Conservation (phyloP, 2,113 vertebrate genomes). For the Cinclus mexicanus region DNA sequence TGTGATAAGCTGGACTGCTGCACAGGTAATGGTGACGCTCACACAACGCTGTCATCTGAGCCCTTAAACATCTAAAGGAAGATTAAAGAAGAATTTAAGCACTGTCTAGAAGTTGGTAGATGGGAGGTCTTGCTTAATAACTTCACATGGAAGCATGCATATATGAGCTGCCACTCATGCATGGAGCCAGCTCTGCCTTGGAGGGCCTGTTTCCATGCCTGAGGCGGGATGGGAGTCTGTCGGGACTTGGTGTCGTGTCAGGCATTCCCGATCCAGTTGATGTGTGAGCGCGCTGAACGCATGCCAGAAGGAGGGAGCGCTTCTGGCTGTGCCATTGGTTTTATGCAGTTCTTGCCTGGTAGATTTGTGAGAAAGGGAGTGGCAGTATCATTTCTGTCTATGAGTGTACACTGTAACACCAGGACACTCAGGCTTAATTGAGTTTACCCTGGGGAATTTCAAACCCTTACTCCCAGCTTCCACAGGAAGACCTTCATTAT, state of each 20-base stretch:
- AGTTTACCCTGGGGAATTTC: neutral
- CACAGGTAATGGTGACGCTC: fast-evolving
- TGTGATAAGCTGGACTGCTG: neutral
- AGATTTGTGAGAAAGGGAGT: neutral
- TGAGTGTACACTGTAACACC: neutral
- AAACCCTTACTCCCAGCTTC: neutral
- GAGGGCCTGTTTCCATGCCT: neutral
- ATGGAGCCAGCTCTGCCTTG: neutral
- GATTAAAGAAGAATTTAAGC: neutral
- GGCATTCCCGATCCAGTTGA: neutral
- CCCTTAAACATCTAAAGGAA: neutral
- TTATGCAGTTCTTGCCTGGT: neutral
- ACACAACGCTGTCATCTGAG: fast-evolving
- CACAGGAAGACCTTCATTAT: neutral
- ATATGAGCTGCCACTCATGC: neutral
- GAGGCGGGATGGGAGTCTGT: neutral
- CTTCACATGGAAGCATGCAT: neutral
- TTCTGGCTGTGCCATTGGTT: neutral
- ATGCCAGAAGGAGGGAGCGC: neutral
- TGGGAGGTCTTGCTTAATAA: neutral
- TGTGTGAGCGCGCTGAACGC: neutral
- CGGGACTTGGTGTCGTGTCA: neutral
- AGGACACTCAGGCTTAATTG: neutral
- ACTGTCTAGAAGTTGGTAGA: neutral
- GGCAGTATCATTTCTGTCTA: neutral